Conservation (phyloP, 2,113 vertebrate genomes). For the Tupaia chinensis region DNA sequence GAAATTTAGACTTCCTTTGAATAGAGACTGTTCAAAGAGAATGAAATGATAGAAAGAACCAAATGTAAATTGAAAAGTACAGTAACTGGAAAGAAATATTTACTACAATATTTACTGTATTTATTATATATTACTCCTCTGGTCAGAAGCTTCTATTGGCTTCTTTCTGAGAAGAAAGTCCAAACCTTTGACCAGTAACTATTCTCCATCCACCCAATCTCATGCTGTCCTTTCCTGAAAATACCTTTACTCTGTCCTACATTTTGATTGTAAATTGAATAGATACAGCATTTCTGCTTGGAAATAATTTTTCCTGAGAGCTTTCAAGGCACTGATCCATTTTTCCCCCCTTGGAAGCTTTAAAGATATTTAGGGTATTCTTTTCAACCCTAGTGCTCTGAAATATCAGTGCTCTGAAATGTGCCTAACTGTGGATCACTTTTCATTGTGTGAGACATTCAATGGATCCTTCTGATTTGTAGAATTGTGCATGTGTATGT, state of each 20-base stretch:
- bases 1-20: not conserved
- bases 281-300: conserved; percentile 17
- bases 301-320: not conserved
- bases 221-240: not conserved
- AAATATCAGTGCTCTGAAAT: not conserved
- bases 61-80: not conserved
- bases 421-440: not conserved
- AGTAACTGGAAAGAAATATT: not conserved
- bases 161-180: conserved; percentile 24
- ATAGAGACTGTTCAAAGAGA: not conserved
- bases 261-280: not conserved
- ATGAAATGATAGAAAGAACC: not conserved
- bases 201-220: not conserved
- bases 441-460: not conserved
- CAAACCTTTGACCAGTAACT: not conserved
- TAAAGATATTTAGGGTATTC: not conserved
- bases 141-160: not conserved
- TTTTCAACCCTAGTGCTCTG: not conserved
- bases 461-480: not conserved
- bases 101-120: too few species aligned
- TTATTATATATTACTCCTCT: not conserved
- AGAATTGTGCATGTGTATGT: not conserved
- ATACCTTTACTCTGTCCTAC: not conserved
- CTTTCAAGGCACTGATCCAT: not conserved
- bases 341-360: not conserved